phyloP scores from a whole-genome alignment of 1,140 invertebrate species.

The Zophobas atratus region DNA sequence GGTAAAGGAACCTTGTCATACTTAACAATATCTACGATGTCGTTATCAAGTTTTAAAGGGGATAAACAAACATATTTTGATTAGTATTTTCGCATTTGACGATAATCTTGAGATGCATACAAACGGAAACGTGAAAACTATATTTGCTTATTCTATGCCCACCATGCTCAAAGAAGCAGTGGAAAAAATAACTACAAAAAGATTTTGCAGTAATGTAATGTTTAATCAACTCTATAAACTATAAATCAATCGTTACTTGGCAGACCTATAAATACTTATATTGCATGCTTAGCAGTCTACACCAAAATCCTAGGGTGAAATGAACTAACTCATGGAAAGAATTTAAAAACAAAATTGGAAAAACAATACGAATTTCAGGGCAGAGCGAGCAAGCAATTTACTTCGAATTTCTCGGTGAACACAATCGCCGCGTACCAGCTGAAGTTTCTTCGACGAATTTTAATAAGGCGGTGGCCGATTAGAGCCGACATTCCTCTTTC shows the following conservation, averaged over 20 bases:
- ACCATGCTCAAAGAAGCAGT: too few relatives aligned
- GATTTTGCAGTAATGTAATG: conserved; percentile 10
- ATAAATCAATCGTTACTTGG: background rate
- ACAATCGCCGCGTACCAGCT: conserved; percentile 18
- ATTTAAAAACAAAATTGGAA: conserved; percentile 33
- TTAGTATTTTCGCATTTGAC: too few relatives aligned
- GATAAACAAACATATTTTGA: too few relatives aligned
- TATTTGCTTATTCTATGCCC: too few relatives aligned
- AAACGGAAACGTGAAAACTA: too few relatives aligned
- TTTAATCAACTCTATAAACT: conserved; percentile 27
- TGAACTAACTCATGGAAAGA: background rate
- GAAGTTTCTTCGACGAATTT: conserved; percentile 30
- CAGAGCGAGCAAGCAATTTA: conserved; percentile 29
- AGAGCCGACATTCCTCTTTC: background rate
- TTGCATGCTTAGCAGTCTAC: background rate
- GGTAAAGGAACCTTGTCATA: too few relatives aligned
- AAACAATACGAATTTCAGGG: conserved; percentile 41
- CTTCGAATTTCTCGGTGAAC: conserved; percentile 33
- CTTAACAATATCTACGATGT: too few relatives aligned
- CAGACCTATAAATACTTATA: conserved; percentile 2
- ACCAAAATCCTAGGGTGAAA: background rate
- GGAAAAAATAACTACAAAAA: conserved; percentile 9
- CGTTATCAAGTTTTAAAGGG: too few relatives aligned
- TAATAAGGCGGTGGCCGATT: conserved; percentile 9
- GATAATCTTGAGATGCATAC: too few relatives aligned